Base-by-base conservation (phyloP, 2,113 vertebrate genomes). In the Mugil cephalus region DNA sequence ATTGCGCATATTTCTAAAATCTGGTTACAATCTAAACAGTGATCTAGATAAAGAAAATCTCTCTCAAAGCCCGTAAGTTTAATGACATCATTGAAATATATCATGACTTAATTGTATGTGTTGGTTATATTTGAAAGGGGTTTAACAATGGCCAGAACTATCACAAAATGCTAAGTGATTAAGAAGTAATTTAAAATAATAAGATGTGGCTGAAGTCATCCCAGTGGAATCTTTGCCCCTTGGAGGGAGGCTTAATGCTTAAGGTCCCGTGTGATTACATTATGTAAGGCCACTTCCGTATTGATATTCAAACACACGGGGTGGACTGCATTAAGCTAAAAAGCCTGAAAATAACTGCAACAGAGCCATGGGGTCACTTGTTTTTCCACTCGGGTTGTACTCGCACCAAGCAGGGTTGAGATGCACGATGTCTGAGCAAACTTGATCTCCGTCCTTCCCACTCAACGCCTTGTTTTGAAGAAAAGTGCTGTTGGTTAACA, bases 11-110 rank as follows among this genome's bases (percentile, higher is more conserved):
- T 34, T 50, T 51, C 21, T 4, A 4, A 45, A 10, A 36, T 66
- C 58, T 43, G 52, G 66, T 48, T 66, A 40, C 12, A 56, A 58
- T 65, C 61, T 74, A 52, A 35, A 34, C 10, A 10, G 40, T n/a
- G 36, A 66, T 54, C 17, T 54, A 47, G 34, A 63, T 51, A 14
- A 51, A 35, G 21, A 56, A 13, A 19, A 11, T 4, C n/a, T 46
- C 34, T 63, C 39, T n/a, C n/a, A n/a, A n/a, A n/a, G n/a, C n/a
- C n/a, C 43, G n/a, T 10, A 36, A 53, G 6, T 54, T 62, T 10
- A 62, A 36, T 45, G n/a, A 14, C 13, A 45, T n/a, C n/a, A n/a
- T n/a, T n/a, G n/a, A 30, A 2, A 30, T 30, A 30, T 30, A 30
- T 30, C 24, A 30, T 30, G 24, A 3, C 2, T 30, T 30, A 30